Evolutionary conservation across 2,113 vertebrate species (phyloP), one percentile per base, ranked within the genome.

Genomic region (Chamaea fasciata): DNA sequence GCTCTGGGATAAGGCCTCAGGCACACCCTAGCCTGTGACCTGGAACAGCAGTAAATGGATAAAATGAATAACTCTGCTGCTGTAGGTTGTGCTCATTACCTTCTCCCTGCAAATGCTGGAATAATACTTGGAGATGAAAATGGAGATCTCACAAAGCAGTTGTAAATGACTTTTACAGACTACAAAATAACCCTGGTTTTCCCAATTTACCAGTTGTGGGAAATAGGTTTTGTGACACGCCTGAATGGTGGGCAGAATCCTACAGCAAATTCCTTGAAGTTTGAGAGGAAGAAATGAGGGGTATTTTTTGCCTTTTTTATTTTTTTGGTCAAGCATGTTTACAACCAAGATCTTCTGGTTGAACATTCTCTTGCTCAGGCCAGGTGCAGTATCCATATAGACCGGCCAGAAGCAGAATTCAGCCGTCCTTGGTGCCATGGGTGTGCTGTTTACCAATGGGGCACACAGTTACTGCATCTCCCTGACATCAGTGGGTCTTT

Each of bases 51-150:
- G 14, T 24, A 90, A 68, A 71, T 67, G 64, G 68, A 12, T 47
- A 19, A 68, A 94, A 60, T 39, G 2, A 77, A 1, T n/a, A 68
- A 55, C 22, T 84, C 71, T 5, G 10, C 39, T 90, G n/a, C 74
- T 88, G 15, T 39, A 69, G 67, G 75, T 50, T 87, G 28, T 89
- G 27, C 41, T 92, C 22, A 8, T 94, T 90, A 18, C 41, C 53
- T 79, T 82, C 62, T 82, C 65, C 31, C 22, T 82, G 28, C 15
- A 76, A 39, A 63, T 1, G 5, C 75, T 91, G 86, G 67, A 73
- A 83, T 69, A 92, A 47, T 79, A 80, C 68, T 95, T 85, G 79
- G 63, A 88, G 90, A 77, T 82, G 46, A 86, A 91, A 95, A 74
- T 28, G 59, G 59, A 81, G 82, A 65, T 69, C 82, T 87, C 57